These are phyloP conservation scores for Brassicogethes aeneus DNA, from an alignment of 2,888 invertebrate species.

Conservation along the genomic window DNA sequence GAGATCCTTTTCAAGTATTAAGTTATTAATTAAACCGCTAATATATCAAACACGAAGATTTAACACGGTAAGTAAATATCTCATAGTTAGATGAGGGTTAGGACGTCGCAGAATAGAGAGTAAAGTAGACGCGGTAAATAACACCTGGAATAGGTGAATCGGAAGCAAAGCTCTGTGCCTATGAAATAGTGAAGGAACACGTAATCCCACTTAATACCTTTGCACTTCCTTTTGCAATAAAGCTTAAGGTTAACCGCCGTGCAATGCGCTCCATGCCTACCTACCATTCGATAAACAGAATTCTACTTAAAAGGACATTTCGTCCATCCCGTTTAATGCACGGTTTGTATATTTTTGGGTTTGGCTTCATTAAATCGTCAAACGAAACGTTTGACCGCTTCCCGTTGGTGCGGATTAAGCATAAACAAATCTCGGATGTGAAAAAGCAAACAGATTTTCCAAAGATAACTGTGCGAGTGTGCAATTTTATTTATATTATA, in stretches of 20 bases:
- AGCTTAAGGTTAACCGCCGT: slow-evolving; percentile 27
- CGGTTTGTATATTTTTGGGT: slow-evolving; percentile 3
- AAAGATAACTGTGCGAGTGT: too few species aligned
- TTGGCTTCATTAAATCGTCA: not conserved
- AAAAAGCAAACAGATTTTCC: not conserved
- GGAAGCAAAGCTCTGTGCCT: slow-evolving; percentile 15
- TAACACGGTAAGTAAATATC: too few species aligned
- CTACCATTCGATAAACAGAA: too few species aligned
- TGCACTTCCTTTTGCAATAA: slow-evolving; percentile 31
- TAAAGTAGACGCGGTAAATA: too few species aligned
- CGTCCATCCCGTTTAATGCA: slow-evolving; percentile 19
- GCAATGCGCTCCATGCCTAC: too few species aligned
- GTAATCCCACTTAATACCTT: slow-evolving; percentile 30
- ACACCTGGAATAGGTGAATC: slow-evolving; percentile 13
- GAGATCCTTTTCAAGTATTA: too few species aligned
- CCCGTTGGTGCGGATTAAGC: not conserved
- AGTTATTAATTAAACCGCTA: too few species aligned
- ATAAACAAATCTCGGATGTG: not conserved
- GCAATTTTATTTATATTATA: too few species aligned
- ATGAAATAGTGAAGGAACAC: slow-evolving; percentile 19
- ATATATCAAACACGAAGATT: too few species aligned
- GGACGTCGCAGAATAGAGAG: too few species aligned
- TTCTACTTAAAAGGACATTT: too few species aligned
- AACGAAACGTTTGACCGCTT: not conserved
- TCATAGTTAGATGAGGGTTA: not conserved